phyloP scores from a whole-genome alignment of 2,113 vertebrate genomes.

The Sander lucioperca region DNA sequence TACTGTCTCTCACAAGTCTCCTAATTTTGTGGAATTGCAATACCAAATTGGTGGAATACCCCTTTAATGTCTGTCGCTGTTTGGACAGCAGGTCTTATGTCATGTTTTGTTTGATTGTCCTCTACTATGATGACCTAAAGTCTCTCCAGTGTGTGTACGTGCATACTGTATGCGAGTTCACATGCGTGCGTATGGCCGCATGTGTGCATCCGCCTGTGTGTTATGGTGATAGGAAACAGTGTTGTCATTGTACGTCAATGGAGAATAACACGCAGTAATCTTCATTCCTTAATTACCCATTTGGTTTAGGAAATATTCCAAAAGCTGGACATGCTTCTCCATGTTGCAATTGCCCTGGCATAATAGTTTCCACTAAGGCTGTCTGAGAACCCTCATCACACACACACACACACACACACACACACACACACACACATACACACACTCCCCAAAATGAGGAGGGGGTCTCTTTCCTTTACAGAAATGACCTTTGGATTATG shows the following conservation, averaged over 20 bases:
- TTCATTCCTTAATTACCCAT: constrained; percentile 65
- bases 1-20: background rate
- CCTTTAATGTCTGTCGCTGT: background rate
- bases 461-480: constrained; percentile 4
- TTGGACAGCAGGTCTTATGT: constrained; percentile 13
- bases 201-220: constrained; percentile 28
- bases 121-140: constrained; percentile 7
- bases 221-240: constrained; percentile 72
- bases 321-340: constrained; percentile 64
- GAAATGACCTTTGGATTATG: constrained; percentile 13
- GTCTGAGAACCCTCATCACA: constrained; percentile 11
- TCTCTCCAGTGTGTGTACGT: background rate
- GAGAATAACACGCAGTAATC: constrained; percentile 69
- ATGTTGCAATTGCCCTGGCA: constrained; percentile 63
- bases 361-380: constrained; percentile 77
- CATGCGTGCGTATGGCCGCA: background rate
- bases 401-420: background rate
- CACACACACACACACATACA: background rate
- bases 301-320: constrained; percentile 71
- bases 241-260: constrained; percentile 75
- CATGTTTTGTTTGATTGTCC: constrained; percentile 19
- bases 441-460: background rate
- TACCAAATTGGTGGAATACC: background rate
- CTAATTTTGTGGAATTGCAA: background rate
- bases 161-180: background rate